Base-by-base conservation (phyloP, 2,888 invertebrate genomes). In the Phalangium opilio region DNA sequence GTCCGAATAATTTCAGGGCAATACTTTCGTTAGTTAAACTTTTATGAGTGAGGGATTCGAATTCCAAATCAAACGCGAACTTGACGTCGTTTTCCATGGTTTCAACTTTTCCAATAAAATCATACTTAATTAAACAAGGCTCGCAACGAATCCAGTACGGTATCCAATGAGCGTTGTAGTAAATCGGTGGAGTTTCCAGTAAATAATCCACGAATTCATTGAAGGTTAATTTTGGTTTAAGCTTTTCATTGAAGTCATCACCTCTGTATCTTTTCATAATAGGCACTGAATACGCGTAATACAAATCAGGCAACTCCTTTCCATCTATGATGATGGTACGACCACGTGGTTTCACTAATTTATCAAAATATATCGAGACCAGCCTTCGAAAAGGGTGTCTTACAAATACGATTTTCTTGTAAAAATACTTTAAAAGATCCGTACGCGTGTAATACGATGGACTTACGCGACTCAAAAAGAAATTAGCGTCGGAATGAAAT, bases 91-190 rank as follows among this genome's bases (percentile, higher is more conserved):
- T 59, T 72, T 67, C 57, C 75, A 66, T 65, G 73, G 73, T 54
- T 67, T 61, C 58, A 67, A 67, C 59, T 43, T 57, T 57, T 2
- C 55, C 57, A 5, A 57, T 49, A 39, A 56, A 55, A 35, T 55
- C 53, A 40, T 57, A 57, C 15, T 51, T 48, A 12, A 51, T 50
- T 8, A 45, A 35, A 67, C 85, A 85, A 1, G 85, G 85, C 32
- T 85, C 84, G 63, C 85, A 86, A 64, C 85, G 84, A 60, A 76
- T 76, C 0, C 79, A 77, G 57, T 83, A 78, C 0, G 85, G 83
- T n/a, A 82, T 80, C 79, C 84, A 84, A 63, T 85, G 85, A 83
- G 85, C 85, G 63, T 86, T 84, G 55, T 83, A 69, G 3, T 73
- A 69, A 43, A 76, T 70, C 32, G 75, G 76, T 50, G 77, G 75